Base-by-base conservation (phyloP, 2,797 vertebrate genomes). In the Syngnathus rostellatus region DNA sequence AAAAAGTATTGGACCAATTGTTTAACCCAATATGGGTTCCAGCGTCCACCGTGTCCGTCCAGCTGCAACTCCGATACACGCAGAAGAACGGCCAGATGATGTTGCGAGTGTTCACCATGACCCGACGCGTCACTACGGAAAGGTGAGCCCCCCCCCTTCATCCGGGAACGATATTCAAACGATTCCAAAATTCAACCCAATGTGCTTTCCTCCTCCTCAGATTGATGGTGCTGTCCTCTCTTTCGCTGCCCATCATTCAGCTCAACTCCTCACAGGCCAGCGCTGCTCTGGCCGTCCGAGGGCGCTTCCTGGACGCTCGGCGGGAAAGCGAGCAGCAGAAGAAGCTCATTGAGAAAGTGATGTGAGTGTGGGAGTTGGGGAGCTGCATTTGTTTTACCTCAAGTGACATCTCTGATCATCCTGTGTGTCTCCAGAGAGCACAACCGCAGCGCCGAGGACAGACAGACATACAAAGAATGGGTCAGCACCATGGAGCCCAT, bases 231-330 rank as follows among this genome's bases (percentile, higher is more conserved):
- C 87, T 91, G 66, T 87, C 85, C 77, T 85, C 84, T 5, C 78
- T 91, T 63, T 87, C 84, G 37, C 68, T 89, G 69, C 73, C 83
- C 67, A 83, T 90, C 78, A 65, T 91, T 68, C 86, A 90, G 84
- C 88, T 90, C 65, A 89, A 90, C 85, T 85, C 85, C 0, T 84
- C 86, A 6, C 90, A 91, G 83, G 85, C 82, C 77, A 87, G 87
- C 54, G 88, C 90, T 19, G 77, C 87, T 55, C 81, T 91, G 81
- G 88, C 89, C 1, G 77, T 91, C 72, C 85, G 90, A 64, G 88
- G 90, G 4, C 88, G 90, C 68, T 80, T 88, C 69, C 79, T 72
- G 2, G 85, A 89, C 1, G 88, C 90, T 68, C 70, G 63, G 68
- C 80, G 38, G 45, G 90, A 91, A 63, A 83, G 77, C 45, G 81